A percentile compares a stretch with the other conserved stretches of the same genome.
These are phyloP conservation scores for Bolborhynchus lineola DNA, from an alignment of 2,113 vertebrate genomes.

Conservation along the genomic window DNA sequence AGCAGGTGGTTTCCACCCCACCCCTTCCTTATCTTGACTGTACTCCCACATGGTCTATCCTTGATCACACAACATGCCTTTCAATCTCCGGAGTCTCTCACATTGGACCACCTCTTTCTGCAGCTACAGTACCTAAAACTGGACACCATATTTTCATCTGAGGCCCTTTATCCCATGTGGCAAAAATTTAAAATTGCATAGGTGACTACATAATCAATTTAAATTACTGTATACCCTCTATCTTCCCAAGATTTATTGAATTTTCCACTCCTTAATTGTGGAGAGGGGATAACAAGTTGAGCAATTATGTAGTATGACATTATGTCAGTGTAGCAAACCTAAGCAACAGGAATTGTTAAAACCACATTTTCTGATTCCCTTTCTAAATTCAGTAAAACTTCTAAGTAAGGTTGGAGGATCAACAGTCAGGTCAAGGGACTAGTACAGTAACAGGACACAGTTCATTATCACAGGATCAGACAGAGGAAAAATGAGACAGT, in stretches of 20 bases:
- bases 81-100: not conserved
- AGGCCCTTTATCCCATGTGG: not conserved
- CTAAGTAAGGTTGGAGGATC: not conserved
- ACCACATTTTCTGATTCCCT: not conserved
- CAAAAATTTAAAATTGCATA: not conserved
- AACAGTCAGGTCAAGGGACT: not conserved
- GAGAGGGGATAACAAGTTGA: not conserved
- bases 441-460: not conserved
- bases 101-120: not conserved
- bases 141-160: not conserved
- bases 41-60: not conserved
- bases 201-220: not conserved
- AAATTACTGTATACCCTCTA: not conserved
- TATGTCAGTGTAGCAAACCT: not conserved
- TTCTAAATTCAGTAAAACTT: not conserved
- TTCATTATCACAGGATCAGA: not conserved
- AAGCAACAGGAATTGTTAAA: not conserved
- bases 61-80: not conserved
- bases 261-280: not conserved
- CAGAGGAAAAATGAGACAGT: not conserved
- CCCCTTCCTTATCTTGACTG: not conserved
- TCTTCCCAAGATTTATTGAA: not conserved
- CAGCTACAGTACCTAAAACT: not conserved
- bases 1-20: not conserved
- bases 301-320: not conserved